Base-by-base conservation (phyloP, 2,797 vertebrate genomes). In the Poeciliopsis infans region DNA sequence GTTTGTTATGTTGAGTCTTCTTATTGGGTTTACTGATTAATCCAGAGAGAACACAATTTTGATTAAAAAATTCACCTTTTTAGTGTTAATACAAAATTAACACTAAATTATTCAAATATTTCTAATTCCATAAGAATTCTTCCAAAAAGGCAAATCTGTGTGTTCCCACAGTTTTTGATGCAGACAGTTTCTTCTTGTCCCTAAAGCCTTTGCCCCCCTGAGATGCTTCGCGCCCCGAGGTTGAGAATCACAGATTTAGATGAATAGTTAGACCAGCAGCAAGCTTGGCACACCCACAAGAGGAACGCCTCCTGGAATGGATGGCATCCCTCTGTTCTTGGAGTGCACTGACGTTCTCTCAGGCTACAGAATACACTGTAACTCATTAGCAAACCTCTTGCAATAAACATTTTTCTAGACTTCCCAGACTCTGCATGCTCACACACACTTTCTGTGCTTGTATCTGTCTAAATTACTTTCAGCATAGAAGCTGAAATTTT, bases 281-380 rank as follows among this genome's bases (percentile, higher is more conserved):
- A 75, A 77, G 77, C 80, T 81, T 89, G 86, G 86, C 89, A 77
- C 43, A 43, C 82, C 80, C 59, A 87, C 81, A 70, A 71, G 77
- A 80, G 83, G 72, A 89, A 80, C 69, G 57, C 88, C 79, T 84
- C 78, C 82, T 82, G 92, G 91, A 91, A 94, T 94, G 88, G 18
- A 46, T 83, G 91, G 90, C 89, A 92, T 93, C 91, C 78, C 76
- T 92, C 84, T 80, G 79, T 94, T 92, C 91, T 90, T 92, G 86
- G 92, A 92, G 87, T 90, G 89, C 85, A 69, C 57, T 78, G 78
- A 75, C 83, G 78, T 86, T 91, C 85, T 74, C 72, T 81, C 71
- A 68, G 77, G 72, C 82, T 85, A 79, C 74, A 33, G 74, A 82
- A 75, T 81, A 83, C 83, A 87, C 88, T 81, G 74, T 80, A 79